These are phyloP conservation scores for Paedocypris micromegethes DNA, from an alignment of 2,797 vertebrate genomes.

Conservation along the genomic window DNA sequence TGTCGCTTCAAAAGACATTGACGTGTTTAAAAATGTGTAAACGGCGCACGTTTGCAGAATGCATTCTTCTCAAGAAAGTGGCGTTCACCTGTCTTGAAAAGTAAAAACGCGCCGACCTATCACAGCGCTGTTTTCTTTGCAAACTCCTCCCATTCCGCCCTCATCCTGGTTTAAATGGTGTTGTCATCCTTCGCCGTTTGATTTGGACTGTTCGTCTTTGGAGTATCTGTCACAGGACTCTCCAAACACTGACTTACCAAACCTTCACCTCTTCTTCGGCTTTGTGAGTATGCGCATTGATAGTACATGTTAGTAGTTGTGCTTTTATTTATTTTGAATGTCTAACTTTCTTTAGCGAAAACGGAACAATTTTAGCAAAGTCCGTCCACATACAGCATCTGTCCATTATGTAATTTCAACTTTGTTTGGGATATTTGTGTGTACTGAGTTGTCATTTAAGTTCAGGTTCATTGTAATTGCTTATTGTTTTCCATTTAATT, in stretches of 20 bases:
- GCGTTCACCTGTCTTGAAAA: neutral
- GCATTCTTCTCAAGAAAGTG: neutral
- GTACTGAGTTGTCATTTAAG: too few species aligned
- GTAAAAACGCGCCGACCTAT: conserved; percentile 22
- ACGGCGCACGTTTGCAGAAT: conserved; percentile 1
- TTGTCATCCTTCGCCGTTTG: conserved; percentile 52
- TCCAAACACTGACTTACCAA: conserved; percentile 59
- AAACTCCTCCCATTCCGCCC: conserved; percentile 57
- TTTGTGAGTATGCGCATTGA: conserved; percentile 61
- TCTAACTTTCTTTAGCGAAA: neutral
- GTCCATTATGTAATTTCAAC: too few species aligned
- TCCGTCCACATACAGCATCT: too few species aligned
- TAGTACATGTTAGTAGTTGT: neutral
- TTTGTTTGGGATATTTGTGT: too few species aligned
- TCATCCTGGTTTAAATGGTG: conserved; percentile 66
- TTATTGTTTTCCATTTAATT: too few species aligned
- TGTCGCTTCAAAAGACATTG: too few species aligned
- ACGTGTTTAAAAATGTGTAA: neutral
- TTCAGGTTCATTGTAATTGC: too few species aligned
- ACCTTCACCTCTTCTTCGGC: conserved; percentile 40
- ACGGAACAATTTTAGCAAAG: too few species aligned
- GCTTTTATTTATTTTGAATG: neutral
- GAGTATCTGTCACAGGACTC: conserved; percentile 62
- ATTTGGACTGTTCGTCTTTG: conserved; percentile 71
- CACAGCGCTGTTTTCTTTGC: conserved; percentile 41